These are phyloP conservation scores for Psococerastis gibbosa DNA, from an alignment of 2,888 invertebrate species.

Conservation along the genomic window DNA sequence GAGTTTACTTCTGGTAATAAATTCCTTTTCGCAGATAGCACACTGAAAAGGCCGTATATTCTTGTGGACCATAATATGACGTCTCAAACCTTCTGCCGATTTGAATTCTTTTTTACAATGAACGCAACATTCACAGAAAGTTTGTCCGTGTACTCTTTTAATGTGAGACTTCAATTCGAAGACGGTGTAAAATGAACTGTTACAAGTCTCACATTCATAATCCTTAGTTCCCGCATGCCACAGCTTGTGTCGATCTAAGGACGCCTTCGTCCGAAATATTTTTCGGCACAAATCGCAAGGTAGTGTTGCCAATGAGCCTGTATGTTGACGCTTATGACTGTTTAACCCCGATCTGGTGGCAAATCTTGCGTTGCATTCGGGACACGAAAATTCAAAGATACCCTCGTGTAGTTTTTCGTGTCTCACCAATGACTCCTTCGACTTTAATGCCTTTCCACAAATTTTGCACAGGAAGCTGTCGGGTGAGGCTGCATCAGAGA, in stretches of 20 bases:
- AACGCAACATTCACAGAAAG: background rate
- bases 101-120: background rate
- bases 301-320: background rate
- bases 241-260: background rate
- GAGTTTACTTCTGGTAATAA: background rate
- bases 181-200: background rate
- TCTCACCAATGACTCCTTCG: background rate
- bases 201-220: background rate
- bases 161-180: background rate
- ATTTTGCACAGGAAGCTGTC: too few species aligned
- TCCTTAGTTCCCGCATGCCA: background rate
- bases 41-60: background rate
- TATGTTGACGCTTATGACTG: background rate
- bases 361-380: background rate
- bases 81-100: background rate
- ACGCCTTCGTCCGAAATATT: background rate
- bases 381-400: background rate
- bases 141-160: background rate
- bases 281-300: background rate
- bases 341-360: background rate
- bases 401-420: background rate
- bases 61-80: constrained; percentile 1
- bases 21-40: background rate
- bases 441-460: background rate
- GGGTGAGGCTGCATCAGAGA: too few species aligned